Evolutionary conservation across 2,888 invertebrate genomes (phyloP).

Genomic region (Phengaris alcon): DNA sequence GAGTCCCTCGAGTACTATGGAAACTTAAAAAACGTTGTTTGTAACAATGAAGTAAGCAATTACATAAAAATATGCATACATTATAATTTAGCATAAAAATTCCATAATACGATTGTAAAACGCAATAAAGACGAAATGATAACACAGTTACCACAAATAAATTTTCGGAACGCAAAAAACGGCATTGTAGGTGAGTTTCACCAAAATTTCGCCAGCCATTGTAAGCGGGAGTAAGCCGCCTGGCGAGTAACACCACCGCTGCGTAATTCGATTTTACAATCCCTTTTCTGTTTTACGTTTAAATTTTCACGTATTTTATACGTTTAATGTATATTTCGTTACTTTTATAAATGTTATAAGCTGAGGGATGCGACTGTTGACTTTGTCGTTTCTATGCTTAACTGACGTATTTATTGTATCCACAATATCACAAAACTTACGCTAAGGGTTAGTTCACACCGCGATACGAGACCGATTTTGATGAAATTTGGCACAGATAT

Average conservation of each 20-base stretch:
- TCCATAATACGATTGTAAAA: constrained; percentile 1
- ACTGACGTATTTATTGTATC: no score
- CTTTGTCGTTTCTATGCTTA: not conserved
- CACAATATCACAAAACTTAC: no score
- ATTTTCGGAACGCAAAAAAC: constrained; percentile 6
- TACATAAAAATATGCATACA: not conserved
- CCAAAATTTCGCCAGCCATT: constrained; percentile 13
- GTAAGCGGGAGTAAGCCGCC: constrained; percentile 15
- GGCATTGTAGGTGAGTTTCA: constrained; percentile 11
- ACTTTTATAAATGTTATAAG: no score
- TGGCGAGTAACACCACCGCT: not conserved
- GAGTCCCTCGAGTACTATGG: no score
- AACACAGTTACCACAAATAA: not conserved
- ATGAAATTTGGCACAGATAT: no score
- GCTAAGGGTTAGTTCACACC: no score
- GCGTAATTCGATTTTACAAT: constrained; percentile 18
- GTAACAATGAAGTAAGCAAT: not conserved
- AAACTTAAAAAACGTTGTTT: not conserved
- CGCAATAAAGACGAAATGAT: constrained; percentile 2
- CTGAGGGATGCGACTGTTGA: not conserved
- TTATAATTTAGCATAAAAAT: not conserved
- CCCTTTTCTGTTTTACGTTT: constrained; percentile 21
- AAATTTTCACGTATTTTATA: not conserved
- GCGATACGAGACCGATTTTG: no score
- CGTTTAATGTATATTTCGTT: no score